phyloP scores from a whole-genome alignment of 2,888 invertebrate genomes.

The Pristionchus fissidentatus region DNA sequence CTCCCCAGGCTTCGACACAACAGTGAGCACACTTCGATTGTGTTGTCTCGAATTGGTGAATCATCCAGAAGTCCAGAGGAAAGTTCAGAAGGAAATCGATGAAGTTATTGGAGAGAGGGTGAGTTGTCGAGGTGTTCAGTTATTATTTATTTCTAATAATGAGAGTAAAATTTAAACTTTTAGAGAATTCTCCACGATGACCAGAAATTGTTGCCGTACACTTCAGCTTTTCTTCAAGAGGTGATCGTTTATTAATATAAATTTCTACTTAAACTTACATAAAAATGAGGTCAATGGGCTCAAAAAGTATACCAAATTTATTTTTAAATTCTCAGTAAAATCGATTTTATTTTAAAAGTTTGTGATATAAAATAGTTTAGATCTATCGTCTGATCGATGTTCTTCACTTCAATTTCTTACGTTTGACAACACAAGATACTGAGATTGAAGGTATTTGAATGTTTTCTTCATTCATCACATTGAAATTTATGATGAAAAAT shows the following conservation, averaged over 20 bases:
- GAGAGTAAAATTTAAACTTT: not conserved
- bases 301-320: no score
- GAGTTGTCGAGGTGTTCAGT: not conserved
- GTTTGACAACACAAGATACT: not conserved
- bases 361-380: not conserved
- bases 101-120: constrained; percentile 1
- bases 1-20: not conserved
- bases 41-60: not conserved
- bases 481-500: not conserved
- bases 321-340: no score
- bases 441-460: constrained; percentile 8
- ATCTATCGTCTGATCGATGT: not conserved
- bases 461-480: not conserved
- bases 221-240: not conserved
- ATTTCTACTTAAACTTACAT: no score
- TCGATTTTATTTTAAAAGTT: no score
- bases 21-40: not conserved
- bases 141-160: not conserved
- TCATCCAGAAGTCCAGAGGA: not conserved
- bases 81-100: not conserved
- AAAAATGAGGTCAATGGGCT: no score
- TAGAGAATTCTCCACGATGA: not conserved
- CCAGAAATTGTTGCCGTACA: not conserved
- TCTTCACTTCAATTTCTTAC: not conserved
- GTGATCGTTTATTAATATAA: not conserved